Evolutionary conservation across 1,140 invertebrate species (phyloP).

Genomic region (Heliothis virescens): DNA sequence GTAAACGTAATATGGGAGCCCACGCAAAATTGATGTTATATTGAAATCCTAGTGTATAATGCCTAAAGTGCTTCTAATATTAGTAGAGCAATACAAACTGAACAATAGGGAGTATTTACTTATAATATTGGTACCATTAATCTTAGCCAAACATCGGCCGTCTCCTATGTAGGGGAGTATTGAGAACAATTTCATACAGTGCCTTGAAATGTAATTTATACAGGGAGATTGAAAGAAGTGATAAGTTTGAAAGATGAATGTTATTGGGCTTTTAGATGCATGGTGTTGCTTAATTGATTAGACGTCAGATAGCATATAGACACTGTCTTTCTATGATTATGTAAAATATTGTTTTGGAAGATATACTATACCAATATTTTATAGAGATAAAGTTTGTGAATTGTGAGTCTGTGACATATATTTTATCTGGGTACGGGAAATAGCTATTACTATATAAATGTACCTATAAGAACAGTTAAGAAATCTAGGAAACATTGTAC

Average conservation of each 20-base stretch:
- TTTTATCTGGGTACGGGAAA: no score
- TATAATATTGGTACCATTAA: conserved; percentile 38
- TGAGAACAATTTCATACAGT: conserved; percentile 23
- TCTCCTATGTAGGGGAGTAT: conserved; percentile 1
- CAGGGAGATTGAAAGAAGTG: conserved; percentile 9
- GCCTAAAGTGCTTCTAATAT: conserved; percentile 25
- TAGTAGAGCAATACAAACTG: conserved; percentile 30
- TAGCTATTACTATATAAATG: no score
- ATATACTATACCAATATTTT: no score
- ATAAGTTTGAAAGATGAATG: background rate
- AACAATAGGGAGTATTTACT: conserved; percentile 30
- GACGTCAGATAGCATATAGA: no score
- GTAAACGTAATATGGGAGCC: background rate
- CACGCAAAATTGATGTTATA: background rate
- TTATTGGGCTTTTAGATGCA: background rate
- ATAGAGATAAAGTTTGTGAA: no score
- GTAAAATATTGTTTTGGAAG: no score
- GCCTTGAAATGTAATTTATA: conserved; percentile 15
- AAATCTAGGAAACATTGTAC: no score
- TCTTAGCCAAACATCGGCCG: conserved; percentile 26
- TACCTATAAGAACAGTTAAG: no score
- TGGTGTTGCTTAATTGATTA: no score
- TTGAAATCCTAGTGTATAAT: conserved; percentile 12
- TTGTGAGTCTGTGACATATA: no score
- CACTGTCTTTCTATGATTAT: no score